These are phyloP conservation scores for Karalla daura DNA, from an alignment of 2,797 vertebrate species.

Conservation along the genomic window DNA sequence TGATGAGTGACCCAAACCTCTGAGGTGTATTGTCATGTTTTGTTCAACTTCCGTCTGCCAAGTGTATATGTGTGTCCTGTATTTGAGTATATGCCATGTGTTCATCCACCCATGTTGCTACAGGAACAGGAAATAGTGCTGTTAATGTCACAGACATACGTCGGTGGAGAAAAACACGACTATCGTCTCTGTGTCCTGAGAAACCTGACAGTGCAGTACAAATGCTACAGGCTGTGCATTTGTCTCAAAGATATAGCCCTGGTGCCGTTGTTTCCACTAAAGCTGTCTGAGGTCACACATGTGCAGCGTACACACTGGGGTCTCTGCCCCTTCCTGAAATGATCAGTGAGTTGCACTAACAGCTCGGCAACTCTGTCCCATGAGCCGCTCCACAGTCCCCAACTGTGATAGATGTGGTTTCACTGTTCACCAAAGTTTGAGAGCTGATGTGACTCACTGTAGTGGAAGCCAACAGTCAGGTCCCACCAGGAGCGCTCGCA, in stretches of 20 bases:
- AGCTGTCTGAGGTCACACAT: slow-evolving; percentile 22
- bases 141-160: slow-evolving; percentile 72
- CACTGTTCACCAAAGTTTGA: slow-evolving; percentile 3
- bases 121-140: slow-evolving; percentile 69
- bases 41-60: slow-evolving; percentile 17
- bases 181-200: slow-evolving; percentile 62
- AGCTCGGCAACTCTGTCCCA: neutral
- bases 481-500: slow-evolving; percentile 10
- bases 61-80: slow-evolving; percentile 6
- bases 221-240: slow-evolving; percentile 67
- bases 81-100: neutral
- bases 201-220: slow-evolving; percentile 68
- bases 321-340: slow-evolving; percentile 10
- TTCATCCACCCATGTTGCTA: slow-evolving; percentile 34
- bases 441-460: slow-evolving; percentile 17
- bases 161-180: slow-evolving; percentile 68
- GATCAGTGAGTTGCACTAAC: slow-evolving; percentile 1
- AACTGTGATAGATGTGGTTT: slow-evolving; percentile 23
- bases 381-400: slow-evolving; percentile 8
- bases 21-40: slow-evolving; percentile 12
- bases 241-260: slow-evolving; percentile 41
- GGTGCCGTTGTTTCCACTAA: slow-evolving; percentile 74
- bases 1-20: neutral
- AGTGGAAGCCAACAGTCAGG: slow-evolving; percentile 53
- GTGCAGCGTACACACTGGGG: neutral